Evolutionary conservation across 2,888 invertebrate species (phyloP), one percentile per base, ranked within the genome.

Genomic region (Phengaris alcon): DNA sequence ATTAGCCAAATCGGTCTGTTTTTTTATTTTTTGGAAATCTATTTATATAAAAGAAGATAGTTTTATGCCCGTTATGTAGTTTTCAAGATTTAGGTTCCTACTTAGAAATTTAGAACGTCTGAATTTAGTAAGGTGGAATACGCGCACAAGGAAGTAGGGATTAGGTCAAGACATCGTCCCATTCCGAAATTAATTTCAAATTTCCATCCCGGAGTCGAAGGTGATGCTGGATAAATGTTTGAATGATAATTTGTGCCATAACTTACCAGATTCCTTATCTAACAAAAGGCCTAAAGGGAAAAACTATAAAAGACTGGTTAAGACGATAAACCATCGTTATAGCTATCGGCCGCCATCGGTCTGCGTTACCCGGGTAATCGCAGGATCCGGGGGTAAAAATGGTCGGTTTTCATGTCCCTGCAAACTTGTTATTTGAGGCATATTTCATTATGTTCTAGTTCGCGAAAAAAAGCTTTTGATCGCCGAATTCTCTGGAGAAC

Each of bases 301-400:
- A 68, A 75, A 75, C 74, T 74, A 68, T 74, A 75, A 76, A 76
- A 76, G 76, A 76, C 52, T 51, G 54, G 70, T 75, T 72, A 72
- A 70, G 75, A 76, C 77, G 77, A 79, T 78, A 77, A 70, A 75
- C 74, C 76, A 69, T 74, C 79, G 78, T 82, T 81, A 82, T 82
- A 77, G 78, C 76, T 78, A 81, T 81, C 79, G 77, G 73, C 73
- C 74, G 74, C 74, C 78, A 79, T 79, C 80, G 79, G 81, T 82
- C 81, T 80, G 79, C 79, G 79, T 78, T 77, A 79, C 78, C 78
- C 80, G 79, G 81, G 82, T 81, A 82, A 81, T 77, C 77, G 76
- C 77, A 80, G 78, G 81, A 78, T 68, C 72, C 35, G 77, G 80
- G 80, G 35, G 80, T 80, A 79, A 76, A 22, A 51, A 70, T 48